Evolutionary conservation across 2,888 invertebrate genomes (phyloP).

Genomic region (Linnaemya vulpina): DNA sequence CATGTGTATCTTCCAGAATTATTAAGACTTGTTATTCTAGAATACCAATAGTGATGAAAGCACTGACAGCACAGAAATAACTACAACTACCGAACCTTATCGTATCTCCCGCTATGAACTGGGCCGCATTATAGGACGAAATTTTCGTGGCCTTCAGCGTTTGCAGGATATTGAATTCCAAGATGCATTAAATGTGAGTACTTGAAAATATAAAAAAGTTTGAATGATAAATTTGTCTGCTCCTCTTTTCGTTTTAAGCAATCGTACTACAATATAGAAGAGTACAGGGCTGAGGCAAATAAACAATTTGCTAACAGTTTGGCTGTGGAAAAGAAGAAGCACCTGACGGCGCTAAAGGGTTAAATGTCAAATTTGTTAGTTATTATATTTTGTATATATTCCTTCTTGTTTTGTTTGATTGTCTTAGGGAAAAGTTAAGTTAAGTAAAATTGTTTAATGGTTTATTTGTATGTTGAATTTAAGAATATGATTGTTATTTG

Average conservation of each 20-base stretch:
- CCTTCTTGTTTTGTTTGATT: not conserved
- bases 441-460: not conserved
- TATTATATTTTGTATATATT: not conserved
- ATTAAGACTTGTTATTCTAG: constrained; percentile 30
- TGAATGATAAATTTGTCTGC: not conserved
- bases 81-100: constrained; percentile 80
- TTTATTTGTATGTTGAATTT: too few species aligned
- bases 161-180: constrained; percentile 79
- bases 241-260: constrained; percentile 76
- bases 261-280: constrained; percentile 80
- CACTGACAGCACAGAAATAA: constrained; percentile 73
- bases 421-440: not conserved
- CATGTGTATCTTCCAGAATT: not conserved
- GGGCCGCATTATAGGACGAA: constrained; percentile 81
- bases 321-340: constrained; percentile 78
- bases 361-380: constrained; percentile 49
- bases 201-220: not conserved
- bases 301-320: constrained; percentile 81
- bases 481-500: too few species aligned
- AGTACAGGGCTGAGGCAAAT: constrained; percentile 79
- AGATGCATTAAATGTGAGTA: constrained; percentile 81
- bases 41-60: constrained; percentile 66
- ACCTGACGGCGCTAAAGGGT: constrained; percentile 76
- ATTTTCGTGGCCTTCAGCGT: constrained; percentile 81
- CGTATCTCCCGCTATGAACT: constrained; percentile 81